Percentiles rank a stretch among this genome's conserved stretches.
phyloP scores from a whole-genome alignment of 2,888 invertebrate genomes.

The Microdon myrmicae region DNA sequence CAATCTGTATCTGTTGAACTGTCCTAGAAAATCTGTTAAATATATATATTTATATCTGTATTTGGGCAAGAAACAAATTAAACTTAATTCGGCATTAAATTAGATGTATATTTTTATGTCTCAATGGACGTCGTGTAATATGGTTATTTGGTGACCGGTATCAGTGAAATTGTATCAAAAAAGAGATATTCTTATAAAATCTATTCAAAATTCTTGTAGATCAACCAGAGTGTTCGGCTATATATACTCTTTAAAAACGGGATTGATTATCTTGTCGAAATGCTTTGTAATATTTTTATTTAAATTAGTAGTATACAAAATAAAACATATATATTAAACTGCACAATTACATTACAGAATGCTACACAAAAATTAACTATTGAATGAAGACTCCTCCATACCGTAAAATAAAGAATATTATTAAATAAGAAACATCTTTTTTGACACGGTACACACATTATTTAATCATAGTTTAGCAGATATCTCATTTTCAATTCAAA shows the following conservation, averaged over 20 bases:
- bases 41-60: no score
- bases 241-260: constrained; percentile 28
- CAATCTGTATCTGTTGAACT: no score
- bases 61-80: constrained; percentile 37
- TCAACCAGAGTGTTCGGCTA: constrained; percentile 31
- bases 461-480: no score
- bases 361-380: constrained; percentile 39
- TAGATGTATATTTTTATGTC: no score
- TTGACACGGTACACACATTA: constrained; percentile 50
- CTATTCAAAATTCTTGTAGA: constrained; percentile 13
- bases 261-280: no score
- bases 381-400: constrained; percentile 22
- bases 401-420: constrained; percentile 23
- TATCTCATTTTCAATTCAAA: no score
- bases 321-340: constrained; percentile 28
- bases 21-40: constrained; percentile 44
- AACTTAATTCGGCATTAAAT: no score
- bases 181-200: no score
- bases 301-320: constrained; percentile 10
- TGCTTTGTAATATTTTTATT: constrained; percentile 15
- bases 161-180: no score
- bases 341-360: constrained; percentile 44
- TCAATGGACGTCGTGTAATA: neutral
- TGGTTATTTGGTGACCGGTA: no score
- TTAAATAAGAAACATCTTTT: constrained; percentile 53